Evolutionary conservation across 2,888 invertebrate genomes (phyloP).

Genomic region (Nudaria mundana): DNA sequence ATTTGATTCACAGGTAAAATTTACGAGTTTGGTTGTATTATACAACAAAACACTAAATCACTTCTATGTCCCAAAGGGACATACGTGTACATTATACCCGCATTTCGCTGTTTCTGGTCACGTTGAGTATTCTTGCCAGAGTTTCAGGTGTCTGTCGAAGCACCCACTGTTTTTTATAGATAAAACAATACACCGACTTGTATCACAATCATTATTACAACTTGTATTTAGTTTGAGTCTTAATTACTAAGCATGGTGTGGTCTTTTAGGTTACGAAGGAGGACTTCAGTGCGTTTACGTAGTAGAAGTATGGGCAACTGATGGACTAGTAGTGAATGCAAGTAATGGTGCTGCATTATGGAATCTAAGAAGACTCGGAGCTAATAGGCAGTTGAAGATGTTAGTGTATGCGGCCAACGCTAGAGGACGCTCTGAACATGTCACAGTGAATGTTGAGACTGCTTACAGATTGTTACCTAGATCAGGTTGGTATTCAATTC

Average conservation of each 20-base stretch:
- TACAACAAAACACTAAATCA: no score
- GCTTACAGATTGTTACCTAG: constrained; percentile 60
- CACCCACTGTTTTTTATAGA: no score
- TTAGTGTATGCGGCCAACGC: constrained; percentile 91
- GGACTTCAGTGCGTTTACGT: constrained; percentile 88
- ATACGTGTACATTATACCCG: no score
- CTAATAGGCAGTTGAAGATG: constrained; percentile 89
- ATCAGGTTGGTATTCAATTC: constrained; percentile 56
- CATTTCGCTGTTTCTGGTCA: no score
- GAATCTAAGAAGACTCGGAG: constrained; percentile 87
- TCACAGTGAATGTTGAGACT: constrained; percentile 69
- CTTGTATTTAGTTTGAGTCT: no score
- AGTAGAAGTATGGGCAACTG: constrained; percentile 85
- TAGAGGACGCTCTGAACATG: constrained; percentile 90
- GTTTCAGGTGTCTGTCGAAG: no score
- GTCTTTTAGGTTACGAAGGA: constrained; percentile 85
- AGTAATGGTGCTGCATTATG: constrained; percentile 87
- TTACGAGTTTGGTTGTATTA: no score
- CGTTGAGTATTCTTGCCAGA: no score
- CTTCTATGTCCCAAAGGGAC: no score
- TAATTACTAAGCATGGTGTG: neutral
- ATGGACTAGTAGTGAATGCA: constrained; percentile 84
- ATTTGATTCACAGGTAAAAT: no score
- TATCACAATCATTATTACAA: no score
- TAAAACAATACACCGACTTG: no score